Base-by-base conservation (phyloP, 1,140 invertebrate genomes). In the Micrasema longulum region DNA sequence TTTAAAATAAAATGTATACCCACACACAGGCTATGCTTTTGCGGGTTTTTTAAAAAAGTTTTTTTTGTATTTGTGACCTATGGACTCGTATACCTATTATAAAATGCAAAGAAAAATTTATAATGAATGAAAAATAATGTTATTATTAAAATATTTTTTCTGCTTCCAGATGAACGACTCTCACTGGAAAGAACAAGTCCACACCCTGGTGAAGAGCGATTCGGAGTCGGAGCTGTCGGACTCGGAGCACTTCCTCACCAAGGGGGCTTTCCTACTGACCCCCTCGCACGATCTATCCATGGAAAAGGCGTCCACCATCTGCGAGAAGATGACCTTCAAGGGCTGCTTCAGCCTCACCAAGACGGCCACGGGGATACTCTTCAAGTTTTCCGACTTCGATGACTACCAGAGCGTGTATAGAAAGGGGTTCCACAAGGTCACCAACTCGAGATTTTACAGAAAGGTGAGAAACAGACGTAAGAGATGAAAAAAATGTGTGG, bases 241-340 rank as follows among this genome's bases (percentile, higher is more conserved):
- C 76, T 87, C 88, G 1, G 88, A 88, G 41, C 85, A 89, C 76
- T 90, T 90, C 77, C 83, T 90, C 71, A 89, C 88, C 22, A 90
- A 90, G 80, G 89, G 89, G 43, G 92, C 92, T n/a, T 94, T 94
- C 81, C 88, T 94, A 47, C 83, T 94, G 66, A 94, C 93, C 47
- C 93, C 93, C 22, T 93, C 92, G 62, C 91, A 93, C 81, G 93
- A 93, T 77, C 85, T 94, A 69, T 93, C 89, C 77, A 89, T 94
- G 87, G 92, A 94, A 81, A 92, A 93, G 75, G 92, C 92, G 0
- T 91, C 91, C n/a, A 87, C 91, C 76, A 93, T 94, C 75, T 93
- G 92, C 81, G 93, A 94, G 84, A 93, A 93, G 82, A 92, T 94
- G 89, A 92, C 91, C 83, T 93, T 94, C 81, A 91, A 91, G 75